A percentile compares a stretch with the other conserved stretches of the same genome.
Conservation (phyloP, 2,113 vertebrate species). For the Mionectes macconnelli region DNA sequence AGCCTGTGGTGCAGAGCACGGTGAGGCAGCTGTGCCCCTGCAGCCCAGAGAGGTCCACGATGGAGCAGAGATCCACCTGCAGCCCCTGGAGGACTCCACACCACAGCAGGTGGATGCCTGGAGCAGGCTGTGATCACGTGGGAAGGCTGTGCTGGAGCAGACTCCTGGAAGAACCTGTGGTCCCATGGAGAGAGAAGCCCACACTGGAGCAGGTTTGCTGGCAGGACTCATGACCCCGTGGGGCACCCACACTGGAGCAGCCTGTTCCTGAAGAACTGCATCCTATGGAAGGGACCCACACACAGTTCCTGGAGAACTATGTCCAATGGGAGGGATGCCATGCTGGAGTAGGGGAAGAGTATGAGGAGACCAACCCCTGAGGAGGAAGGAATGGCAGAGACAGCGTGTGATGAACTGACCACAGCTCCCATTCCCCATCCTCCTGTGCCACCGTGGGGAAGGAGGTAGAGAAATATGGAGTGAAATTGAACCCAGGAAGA, state of each 20-base stretch:
- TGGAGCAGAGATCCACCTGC: neutral
- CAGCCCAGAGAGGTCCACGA: neutral
- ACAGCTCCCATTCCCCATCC: neutral
- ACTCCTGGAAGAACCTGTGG: neutral
- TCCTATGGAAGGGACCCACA: neutral
- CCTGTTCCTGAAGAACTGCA: neutral
- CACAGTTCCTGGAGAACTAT: neutral
- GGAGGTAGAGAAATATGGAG: neutral
- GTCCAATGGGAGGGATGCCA: neutral
- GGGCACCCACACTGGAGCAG: too few species aligned
- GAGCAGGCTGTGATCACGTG: neutral
- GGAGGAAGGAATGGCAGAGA: neutral
- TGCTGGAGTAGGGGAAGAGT: neutral
- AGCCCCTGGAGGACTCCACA: neutral
- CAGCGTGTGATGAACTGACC: neutral
- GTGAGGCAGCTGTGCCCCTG: neutral
- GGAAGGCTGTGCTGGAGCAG: neutral
- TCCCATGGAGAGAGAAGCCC: neutral
- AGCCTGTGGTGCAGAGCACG: neutral
- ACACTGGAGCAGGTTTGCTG: neutral
- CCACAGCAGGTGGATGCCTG: neutral
- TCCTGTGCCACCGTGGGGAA: neutral
- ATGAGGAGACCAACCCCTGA: neutral
- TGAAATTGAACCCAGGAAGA: neutral
- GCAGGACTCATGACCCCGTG: neutral